phyloP scores from a whole-genome alignment of 1,140 invertebrate genomes.

The Brachionus koreanus region DNA sequence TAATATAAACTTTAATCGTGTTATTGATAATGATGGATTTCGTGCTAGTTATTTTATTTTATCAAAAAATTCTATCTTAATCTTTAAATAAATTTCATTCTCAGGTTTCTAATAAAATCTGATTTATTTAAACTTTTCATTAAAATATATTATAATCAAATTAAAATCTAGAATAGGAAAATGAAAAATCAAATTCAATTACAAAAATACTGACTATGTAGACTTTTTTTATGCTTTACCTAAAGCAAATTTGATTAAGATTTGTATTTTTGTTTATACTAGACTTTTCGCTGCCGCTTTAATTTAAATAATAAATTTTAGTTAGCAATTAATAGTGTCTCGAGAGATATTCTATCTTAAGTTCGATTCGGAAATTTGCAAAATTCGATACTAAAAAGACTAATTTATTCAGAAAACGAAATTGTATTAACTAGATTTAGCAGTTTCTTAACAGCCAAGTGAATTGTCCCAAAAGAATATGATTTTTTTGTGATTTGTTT shows the following conservation, averaged over 20 bases:
- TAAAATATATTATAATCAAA: not conserved
- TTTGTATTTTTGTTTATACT: not conserved
- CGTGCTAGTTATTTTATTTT: not conserved
- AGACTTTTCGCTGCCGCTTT: not conserved
- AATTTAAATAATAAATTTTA: not conserved
- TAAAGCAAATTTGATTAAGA: not conserved
- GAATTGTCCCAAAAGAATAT: not conserved
- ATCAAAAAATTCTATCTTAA: not conserved
- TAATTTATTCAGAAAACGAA: not conserved
- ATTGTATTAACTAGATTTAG: not conserved
- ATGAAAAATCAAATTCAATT: not conserved
- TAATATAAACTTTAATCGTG: not conserved
- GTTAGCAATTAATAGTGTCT: not conserved
- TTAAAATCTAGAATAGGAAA: not conserved
- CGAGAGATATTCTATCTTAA: not conserved
- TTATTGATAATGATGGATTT: not conserved
- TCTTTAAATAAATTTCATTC: not conserved
- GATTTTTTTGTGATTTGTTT: not conserved
- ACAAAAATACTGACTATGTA: not conserved
- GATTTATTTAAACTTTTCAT: not conserved
- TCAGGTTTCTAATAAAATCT: not conserved
- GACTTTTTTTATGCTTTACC: not conserved
- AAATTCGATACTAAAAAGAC: not conserved
- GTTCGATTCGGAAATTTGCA: not conserved
- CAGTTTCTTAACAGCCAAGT: not conserved